These are phyloP conservation scores for Thereva nobilitata DNA, from an alignment of 2,888 invertebrate species.

Conservation along the genomic window DNA sequence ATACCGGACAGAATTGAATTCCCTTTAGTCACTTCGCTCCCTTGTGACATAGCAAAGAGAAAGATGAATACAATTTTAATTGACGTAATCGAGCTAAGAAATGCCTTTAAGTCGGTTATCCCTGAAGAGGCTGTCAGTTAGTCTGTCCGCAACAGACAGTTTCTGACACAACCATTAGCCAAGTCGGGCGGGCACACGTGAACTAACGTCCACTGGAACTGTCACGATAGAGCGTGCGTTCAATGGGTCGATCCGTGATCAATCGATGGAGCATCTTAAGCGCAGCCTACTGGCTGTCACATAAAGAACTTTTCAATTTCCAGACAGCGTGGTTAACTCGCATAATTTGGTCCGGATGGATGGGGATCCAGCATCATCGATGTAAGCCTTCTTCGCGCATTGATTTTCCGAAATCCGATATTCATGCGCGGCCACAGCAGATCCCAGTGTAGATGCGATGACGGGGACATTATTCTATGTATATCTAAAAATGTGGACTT, in stretches of 20 bases:
- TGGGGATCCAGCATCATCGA: background rate
- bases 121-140: slow-evolving; percentile 32
- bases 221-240: slow-evolving; percentile 24
- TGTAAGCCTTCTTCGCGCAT: background rate
- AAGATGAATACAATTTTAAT: slow-evolving; percentile 28
- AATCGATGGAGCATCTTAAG: slow-evolving; percentile 16
- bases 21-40: no score
- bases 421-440: slow-evolving; percentile 3
- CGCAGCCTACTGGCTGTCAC: slow-evolving; percentile 14
- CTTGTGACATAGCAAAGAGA: no score
- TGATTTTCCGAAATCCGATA: slow-evolving; percentile 19
- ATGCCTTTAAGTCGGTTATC: slow-evolving; percentile 28
- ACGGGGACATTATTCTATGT: no score
- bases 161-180: slow-evolving; percentile 34
- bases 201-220: slow-evolving; percentile 20
- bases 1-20: no score
- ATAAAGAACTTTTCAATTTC: slow-evolving; percentile 28
- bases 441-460: no score
- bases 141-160: slow-evolving; percentile 22
- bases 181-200: slow-evolving; percentile 27
- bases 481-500: no score
- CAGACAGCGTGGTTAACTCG: slow-evolving; percentile 16
- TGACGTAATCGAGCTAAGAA: slow-evolving; percentile 27
- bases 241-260: slow-evolving; percentile 21
- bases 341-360: slow-evolving; percentile 23